These are phyloP conservation scores for Drosophila pallidifrons DNA, from an alignment of 1,140 invertebrate species.

Conservation along the genomic window DNA sequence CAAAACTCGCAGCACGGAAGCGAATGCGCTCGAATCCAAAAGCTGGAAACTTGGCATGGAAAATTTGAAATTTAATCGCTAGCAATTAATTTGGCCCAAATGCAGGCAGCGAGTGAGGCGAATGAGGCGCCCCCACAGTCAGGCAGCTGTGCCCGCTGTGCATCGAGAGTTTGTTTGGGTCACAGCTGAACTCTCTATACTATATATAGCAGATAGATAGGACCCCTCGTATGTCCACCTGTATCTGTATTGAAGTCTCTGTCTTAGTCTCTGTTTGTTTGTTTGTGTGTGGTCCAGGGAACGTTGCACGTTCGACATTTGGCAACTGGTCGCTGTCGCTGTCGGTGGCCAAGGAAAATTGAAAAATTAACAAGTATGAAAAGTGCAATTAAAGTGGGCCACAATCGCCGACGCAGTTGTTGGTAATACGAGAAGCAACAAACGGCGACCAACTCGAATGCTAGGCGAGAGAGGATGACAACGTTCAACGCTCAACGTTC, in stretches of 20 bases:
- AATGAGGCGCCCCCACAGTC: slow-evolving; percentile 44
- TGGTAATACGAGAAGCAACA: slow-evolving; percentile 63
- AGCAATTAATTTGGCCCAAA: slow-evolving; percentile 79
- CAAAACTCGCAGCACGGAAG: slow-evolving; percentile 76
- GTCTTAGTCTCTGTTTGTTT: slow-evolving; percentile 20
- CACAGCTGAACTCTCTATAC: slow-evolving; percentile 24
- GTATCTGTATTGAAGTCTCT: slow-evolving; percentile 48
- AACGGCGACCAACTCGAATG: not conserved
- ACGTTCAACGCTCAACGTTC: slow-evolving; percentile 26
- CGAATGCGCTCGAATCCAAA: slow-evolving; percentile 44
- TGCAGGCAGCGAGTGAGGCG: slow-evolving; percentile 30
- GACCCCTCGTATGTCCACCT: slow-evolving; percentile 72
- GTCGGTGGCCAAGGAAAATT: slow-evolving; percentile 77
- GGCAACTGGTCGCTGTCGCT: slow-evolving; percentile 63
- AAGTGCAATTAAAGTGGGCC: slow-evolving; percentile 81
- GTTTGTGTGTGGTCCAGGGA: slow-evolving; percentile 51
- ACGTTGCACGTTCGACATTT: slow-evolving; percentile 73
- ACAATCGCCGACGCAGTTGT: slow-evolving; percentile 32
- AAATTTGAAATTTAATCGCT: slow-evolving; percentile 84
- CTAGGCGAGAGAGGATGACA: slow-evolving; percentile 67
- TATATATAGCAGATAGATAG: slow-evolving; percentile 1
- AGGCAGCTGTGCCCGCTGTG: slow-evolving; percentile 63
- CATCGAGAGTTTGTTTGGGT: slow-evolving; percentile 64
- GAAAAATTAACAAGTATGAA: slow-evolving; percentile 84
- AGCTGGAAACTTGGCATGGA: slow-evolving; percentile 67